A percentile compares a stretch with the other conserved stretches of the same genome.
phyloP scores from a whole-genome alignment of 2,888 invertebrate species.

The Eristalinus sepulchralis region DNA sequence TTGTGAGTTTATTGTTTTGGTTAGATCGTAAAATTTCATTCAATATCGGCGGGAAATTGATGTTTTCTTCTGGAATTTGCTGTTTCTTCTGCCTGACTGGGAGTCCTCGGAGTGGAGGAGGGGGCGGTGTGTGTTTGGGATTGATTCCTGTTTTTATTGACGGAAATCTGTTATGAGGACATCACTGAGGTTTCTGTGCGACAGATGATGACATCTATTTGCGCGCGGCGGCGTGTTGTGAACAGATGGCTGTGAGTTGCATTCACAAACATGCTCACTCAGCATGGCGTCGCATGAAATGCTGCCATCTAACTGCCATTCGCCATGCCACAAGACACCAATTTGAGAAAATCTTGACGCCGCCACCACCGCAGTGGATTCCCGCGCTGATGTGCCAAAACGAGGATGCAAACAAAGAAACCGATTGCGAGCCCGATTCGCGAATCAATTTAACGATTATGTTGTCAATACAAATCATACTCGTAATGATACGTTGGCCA shows the following conservation, averaged over 20 bases:
- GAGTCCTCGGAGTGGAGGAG: neutral
- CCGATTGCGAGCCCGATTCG: conserved; percentile 45
- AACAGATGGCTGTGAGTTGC: neutral
- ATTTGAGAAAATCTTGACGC: conserved; percentile 45
- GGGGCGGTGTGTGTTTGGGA: neutral
- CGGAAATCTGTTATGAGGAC: neutral
- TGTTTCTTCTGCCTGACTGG: neutral
- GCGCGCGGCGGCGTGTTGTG: neutral
- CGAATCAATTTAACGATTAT: conserved; percentile 73
- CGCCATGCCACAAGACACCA: conserved; percentile 9
- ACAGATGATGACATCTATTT: conserved; percentile 3
- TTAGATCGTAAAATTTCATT: conserved; percentile 66
- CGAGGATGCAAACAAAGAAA: conserved; percentile 17
- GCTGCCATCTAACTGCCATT: conserved; percentile 22
- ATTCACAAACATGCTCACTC: neutral
- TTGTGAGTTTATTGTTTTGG: conserved; percentile 69
- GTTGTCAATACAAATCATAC: conserved; percentile 74
- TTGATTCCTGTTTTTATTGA: conserved; percentile 20
- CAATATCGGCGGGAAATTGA: conserved; percentile 60
- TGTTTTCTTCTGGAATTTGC: conserved; percentile 19
- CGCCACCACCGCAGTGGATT: conserved; percentile 6
- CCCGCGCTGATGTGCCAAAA: conserved; percentile 47
- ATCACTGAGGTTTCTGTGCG: conserved; percentile 2
- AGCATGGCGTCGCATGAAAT: neutral
- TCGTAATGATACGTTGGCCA: conserved; percentile 72